These are phyloP conservation scores for Archaeoteleia sp. DNA, from an alignment of 2,888 invertebrate genomes.

Conservation along the genomic window DNA sequence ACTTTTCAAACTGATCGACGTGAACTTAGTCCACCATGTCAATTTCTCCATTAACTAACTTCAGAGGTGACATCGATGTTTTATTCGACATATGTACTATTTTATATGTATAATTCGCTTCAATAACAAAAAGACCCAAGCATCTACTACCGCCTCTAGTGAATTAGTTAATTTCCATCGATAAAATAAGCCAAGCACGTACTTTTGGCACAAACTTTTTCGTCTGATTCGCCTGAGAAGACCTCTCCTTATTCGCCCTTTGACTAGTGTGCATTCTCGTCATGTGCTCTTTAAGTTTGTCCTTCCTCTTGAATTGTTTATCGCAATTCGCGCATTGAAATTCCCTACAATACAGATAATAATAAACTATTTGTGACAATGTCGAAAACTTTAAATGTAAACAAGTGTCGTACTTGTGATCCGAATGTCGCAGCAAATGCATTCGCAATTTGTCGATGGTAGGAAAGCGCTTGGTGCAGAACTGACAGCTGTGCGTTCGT, in stretches of 20 bases:
- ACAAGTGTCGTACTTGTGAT: constrained; percentile 72
- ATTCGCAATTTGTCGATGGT: constrained; percentile 83
- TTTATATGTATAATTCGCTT: too few relatives aligned
- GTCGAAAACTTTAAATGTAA: constrained; percentile 4
- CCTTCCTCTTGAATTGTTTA: constrained; percentile 85
- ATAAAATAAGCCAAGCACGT: constrained; percentile 18
- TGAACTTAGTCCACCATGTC: too few relatives aligned
- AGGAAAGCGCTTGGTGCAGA: constrained; percentile 83
- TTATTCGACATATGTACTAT: too few relatives aligned
- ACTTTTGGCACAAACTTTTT: constrained; percentile 79
- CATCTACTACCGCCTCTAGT: too few relatives aligned
- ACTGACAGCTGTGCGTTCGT: constrained; percentile 80
- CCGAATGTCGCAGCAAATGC: constrained; percentile 79
- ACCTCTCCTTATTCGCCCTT: constrained; percentile 63
- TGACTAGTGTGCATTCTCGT: constrained; percentile 81
- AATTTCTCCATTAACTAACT: too few relatives aligned
- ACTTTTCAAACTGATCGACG: too few relatives aligned
- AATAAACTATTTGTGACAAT: neutral
- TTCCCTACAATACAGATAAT: constrained; percentile 75
- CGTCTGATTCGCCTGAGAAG: constrained; percentile 63
- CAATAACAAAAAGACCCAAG: too few relatives aligned
- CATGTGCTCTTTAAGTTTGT: constrained; percentile 84
- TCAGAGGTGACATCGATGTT: too few relatives aligned
- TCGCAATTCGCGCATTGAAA: constrained; percentile 86
- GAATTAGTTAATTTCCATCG: neutral